Percentiles rank a stretch among this genome's conserved stretches.
Evolutionary conservation across 2,888 invertebrate species (phyloP).

Genomic region (Sarcophaga variegata): DNA sequence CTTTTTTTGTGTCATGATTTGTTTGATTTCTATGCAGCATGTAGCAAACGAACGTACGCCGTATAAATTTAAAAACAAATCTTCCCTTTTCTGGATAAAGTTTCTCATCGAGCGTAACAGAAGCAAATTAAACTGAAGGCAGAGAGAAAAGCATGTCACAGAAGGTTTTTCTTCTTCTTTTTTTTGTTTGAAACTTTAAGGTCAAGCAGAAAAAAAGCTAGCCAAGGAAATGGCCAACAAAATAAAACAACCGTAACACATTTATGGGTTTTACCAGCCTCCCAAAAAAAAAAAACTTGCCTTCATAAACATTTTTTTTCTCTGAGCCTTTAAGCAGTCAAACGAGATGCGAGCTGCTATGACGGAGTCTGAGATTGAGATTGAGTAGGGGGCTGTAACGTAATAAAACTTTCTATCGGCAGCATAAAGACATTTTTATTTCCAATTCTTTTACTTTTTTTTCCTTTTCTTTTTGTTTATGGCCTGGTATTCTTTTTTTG

Average conservation of each 20-base stretch:
- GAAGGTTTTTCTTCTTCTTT: not conserved
- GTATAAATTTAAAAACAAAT: slow-evolving; percentile 16
- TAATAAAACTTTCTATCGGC: slow-evolving; percentile 64
- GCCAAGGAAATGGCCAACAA: not conserved
- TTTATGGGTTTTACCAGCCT: not conserved
- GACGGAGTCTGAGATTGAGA: not conserved
- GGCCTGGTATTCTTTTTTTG: slow-evolving; percentile 29
- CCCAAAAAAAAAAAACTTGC: not conserved
- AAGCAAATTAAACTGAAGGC: not conserved
- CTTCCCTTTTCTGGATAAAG: not conserved
- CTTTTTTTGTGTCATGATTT: not conserved
- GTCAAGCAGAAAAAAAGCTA: not conserved
- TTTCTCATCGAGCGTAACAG: not conserved
- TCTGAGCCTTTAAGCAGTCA: too few relatives aligned
- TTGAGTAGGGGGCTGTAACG: slow-evolving; percentile 27
- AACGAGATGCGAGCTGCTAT: too few relatives aligned
- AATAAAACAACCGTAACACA: slow-evolving; percentile 17
- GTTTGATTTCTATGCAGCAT: not conserved
- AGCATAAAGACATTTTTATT: slow-evolving; percentile 59
- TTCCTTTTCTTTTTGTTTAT: slow-evolving; percentile 9
- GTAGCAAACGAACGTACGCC: not conserved
- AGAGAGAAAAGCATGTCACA: not conserved
- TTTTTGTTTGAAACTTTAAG: slow-evolving; percentile 22
- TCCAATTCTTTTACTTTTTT: slow-evolving; percentile 37
- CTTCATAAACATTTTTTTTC: too few relatives aligned